Percentiles rank a stretch among this genome's conserved stretches.
phyloP scores from a whole-genome alignment of 2,113 vertebrate species.

The Oxygymnocypris stewartii region DNA sequence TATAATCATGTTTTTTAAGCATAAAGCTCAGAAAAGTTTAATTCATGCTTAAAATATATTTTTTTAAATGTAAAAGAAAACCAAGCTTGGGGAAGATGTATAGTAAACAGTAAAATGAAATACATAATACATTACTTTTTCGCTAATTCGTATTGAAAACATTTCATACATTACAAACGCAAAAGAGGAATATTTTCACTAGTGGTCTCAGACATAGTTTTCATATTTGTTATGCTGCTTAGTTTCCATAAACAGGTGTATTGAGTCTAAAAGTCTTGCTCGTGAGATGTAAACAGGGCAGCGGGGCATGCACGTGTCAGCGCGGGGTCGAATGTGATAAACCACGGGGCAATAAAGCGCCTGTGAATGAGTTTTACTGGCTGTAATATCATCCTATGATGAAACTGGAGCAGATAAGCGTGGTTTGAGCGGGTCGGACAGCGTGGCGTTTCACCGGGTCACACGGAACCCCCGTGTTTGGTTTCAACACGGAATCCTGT shows the following conservation, averaged over 20 bases:
- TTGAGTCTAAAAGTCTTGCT: not conserved
- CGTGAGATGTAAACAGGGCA: not conserved
- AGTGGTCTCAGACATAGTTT: not conserved
- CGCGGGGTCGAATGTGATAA: not conserved
- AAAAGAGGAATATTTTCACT: constrained; percentile 28
- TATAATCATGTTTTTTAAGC: no score
- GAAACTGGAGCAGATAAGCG: constrained; percentile 59
- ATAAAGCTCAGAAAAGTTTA: not conserved
- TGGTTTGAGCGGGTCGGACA: constrained; percentile 16
- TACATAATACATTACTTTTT: not conserved
- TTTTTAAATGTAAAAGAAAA: no score
- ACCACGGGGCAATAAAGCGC: not conserved
- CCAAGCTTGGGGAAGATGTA: not conserved
- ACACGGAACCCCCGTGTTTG: constrained; percentile 69
- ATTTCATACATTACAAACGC: constrained; percentile 60
- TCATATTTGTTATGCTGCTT: constrained; percentile 19
- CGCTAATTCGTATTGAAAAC: not conserved
- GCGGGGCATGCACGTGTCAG: not conserved
- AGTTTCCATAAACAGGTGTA: not conserved
- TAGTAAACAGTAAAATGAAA: not conserved
- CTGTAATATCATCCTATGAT: constrained; percentile 60
- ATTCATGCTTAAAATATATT: not conserved
- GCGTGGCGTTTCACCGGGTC: constrained; percentile 63
- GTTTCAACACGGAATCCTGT: constrained; percentile 59
- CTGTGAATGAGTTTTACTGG: constrained; percentile 63